Evolutionary conservation across 2,888 invertebrate genomes (phyloP).

Genomic region (Magallana nippona): DNA sequence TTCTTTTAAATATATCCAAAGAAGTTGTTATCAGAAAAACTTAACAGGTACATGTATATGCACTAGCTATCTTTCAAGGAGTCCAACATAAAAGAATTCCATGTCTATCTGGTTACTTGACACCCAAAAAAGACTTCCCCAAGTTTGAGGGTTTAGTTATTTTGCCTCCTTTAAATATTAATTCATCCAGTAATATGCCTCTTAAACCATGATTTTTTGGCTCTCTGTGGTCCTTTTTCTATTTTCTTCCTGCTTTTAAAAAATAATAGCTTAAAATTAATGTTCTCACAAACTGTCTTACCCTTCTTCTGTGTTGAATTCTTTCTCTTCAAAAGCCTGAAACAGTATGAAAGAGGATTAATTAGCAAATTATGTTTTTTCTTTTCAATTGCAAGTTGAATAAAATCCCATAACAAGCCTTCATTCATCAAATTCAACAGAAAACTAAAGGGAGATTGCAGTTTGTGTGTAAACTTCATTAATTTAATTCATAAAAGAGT

Average conservation of each 20-base stretch:
- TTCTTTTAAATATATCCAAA: background rate
- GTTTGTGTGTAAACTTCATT: no score
- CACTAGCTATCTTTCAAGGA: no score
- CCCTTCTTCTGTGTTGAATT: slow-evolving; percentile 85
- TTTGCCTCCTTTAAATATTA: no score
- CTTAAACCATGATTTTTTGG: no score
- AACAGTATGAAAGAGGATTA: slow-evolving; percentile 46
- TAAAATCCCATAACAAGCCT: background rate
- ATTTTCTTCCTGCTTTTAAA: no score
- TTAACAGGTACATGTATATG: background rate
- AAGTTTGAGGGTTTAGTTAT: no score
- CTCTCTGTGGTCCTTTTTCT: no score
- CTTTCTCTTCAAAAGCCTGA: slow-evolving; percentile 89
- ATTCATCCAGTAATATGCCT: no score
- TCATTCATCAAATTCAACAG: no score
- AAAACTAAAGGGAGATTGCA: no score
- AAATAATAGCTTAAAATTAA: background rate
- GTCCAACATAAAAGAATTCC: background rate
- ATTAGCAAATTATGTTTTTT: background rate
- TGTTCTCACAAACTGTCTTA: slow-evolving; percentile 54
- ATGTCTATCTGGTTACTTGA: background rate
- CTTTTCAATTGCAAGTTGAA: background rate
- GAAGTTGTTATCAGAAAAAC: background rate
- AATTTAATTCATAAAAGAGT: no score
- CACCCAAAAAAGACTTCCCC: background rate